phyloP scores from a whole-genome alignment of 2,797 vertebrate genomes.

The Bradypodion pumilum region DNA sequence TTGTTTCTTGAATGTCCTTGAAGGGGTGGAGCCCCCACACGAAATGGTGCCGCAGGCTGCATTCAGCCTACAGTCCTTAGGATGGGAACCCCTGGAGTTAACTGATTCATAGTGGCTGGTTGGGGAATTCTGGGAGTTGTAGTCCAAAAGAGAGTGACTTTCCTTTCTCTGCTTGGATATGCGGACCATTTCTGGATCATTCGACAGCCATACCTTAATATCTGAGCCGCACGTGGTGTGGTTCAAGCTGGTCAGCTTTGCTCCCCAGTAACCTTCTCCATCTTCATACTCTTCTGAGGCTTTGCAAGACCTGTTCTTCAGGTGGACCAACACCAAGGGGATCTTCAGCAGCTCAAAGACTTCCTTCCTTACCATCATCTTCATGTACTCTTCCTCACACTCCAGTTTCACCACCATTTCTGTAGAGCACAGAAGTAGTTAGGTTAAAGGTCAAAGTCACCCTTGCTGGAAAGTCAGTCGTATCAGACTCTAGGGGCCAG shows the following conservation, averaged over 20 bases:
- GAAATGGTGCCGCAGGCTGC: no score
- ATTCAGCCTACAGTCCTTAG: no score
- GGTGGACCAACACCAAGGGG: slow-evolving; percentile 43
- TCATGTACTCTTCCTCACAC: slow-evolving; percentile 69
- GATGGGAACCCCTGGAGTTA: no score
- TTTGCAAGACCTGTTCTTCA: slow-evolving; percentile 59
- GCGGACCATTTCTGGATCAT: not conserved
- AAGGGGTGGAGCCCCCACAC: no score
- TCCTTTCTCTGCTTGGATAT: not conserved
- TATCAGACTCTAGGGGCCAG: no score
- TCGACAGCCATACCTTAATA: slow-evolving; percentile 59
- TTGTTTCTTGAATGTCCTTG: no score
- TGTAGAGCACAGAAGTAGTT: slow-evolving; percentile 14
- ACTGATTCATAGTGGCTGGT: not conserved
- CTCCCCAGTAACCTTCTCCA: slow-evolving; percentile 52
- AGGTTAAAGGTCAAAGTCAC: no score
- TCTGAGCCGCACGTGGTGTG: slow-evolving; percentile 68
- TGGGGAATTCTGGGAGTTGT: no score
- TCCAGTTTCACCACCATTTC: slow-evolving; percentile 66
- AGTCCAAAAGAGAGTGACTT: no score
- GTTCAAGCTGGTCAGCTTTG: slow-evolving; percentile 65
- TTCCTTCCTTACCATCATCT: slow-evolving; percentile 69
- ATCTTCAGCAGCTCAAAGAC: slow-evolving; percentile 65
- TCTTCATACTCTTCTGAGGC: slow-evolving; percentile 57
- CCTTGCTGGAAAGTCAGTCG: no score